A percentile compares a stretch with the other conserved stretches of the same genome.
phyloP scores from a whole-genome alignment of 2,888 invertebrate genomes.

The Acrobasis suavella region DNA sequence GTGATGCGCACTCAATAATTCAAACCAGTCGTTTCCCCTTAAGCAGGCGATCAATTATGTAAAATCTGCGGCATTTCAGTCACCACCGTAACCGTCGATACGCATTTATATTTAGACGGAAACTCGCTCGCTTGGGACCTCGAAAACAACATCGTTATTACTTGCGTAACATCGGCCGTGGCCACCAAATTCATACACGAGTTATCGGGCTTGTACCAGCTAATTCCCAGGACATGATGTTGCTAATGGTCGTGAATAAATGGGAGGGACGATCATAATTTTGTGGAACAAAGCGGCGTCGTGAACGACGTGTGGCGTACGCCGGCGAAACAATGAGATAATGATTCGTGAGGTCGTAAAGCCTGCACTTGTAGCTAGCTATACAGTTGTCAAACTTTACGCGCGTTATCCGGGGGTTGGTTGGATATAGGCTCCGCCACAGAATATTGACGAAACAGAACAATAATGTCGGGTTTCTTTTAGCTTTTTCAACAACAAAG shows the following conservation, averaged over 20 bases:
- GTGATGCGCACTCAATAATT: no score
- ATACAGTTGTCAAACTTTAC: conserved; percentile 60
- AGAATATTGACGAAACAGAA: not conserved
- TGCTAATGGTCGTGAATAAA: conserved; percentile 67
- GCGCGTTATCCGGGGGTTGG: conserved; percentile 49
- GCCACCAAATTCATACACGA: conserved; percentile 38
- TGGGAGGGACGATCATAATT: conserved; percentile 71
- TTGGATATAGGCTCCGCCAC: conserved; percentile 52
- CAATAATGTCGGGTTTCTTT: not conserved
- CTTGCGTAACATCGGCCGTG: conserved; percentile 28
- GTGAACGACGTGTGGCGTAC: conserved; percentile 64
- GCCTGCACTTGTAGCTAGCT: conserved; percentile 55
- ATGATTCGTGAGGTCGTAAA: conserved; percentile 71
- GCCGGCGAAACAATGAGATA: conserved; percentile 69
- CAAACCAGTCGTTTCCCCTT: no score
- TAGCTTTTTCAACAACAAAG: no score
- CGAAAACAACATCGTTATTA: conserved; percentile 2
- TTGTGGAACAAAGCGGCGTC: conserved; percentile 63
- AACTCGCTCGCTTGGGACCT: conserved; percentile 4
- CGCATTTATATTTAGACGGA: not conserved
- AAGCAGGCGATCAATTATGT: not conserved
- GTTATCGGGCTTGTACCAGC: conserved; percentile 49
- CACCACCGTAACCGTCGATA: conserved; percentile 1
- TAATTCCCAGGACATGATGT: conserved; percentile 63
- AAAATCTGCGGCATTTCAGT: conserved; percentile 3